Evolutionary conservation across 2,113 vertebrate species (phyloP).

Genomic region (Furnarius figulus): DNA sequence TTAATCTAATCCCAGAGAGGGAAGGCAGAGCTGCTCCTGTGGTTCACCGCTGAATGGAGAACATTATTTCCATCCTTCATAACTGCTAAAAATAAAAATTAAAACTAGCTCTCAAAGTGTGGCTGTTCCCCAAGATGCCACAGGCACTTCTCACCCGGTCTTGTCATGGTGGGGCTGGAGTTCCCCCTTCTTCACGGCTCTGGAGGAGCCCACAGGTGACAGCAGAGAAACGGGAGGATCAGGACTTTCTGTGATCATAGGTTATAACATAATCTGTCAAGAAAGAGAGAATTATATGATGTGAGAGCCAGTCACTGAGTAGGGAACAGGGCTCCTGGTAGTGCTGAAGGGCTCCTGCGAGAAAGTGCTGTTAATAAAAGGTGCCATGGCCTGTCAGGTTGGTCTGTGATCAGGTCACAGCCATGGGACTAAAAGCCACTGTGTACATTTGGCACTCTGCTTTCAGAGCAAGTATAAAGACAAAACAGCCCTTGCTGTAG

Average conservation of each 20-base stretch:
- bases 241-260: constrained; percentile 62
- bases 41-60: not conserved
- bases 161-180: constrained; percentile 35
- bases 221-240: constrained; percentile 49
- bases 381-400: not conserved
- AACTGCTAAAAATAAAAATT: not conserved
- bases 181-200: constrained; percentile 28
- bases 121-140: not conserved
- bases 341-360: not conserved
- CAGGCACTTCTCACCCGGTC: constrained; percentile 52
- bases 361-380: not conserved
- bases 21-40: not conserved
- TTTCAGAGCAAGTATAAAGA: constrained; percentile 1
- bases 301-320: constrained; percentile 33
- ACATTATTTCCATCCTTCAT: not conserved
- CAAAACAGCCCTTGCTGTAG: not conserved
- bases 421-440: not conserved
- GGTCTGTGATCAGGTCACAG: not conserved
- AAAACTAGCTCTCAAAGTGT: not conserved
- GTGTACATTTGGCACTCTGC: not conserved
- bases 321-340: not conserved
- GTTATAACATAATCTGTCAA: constrained; percentile 61
- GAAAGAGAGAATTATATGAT: constrained; percentile 66
- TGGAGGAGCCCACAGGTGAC: constrained; percentile 53
- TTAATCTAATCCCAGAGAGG: not conserved